Evolutionary conservation across 2,113 vertebrate species (phyloP).

Genomic region (Psettodes erumei): DNA sequence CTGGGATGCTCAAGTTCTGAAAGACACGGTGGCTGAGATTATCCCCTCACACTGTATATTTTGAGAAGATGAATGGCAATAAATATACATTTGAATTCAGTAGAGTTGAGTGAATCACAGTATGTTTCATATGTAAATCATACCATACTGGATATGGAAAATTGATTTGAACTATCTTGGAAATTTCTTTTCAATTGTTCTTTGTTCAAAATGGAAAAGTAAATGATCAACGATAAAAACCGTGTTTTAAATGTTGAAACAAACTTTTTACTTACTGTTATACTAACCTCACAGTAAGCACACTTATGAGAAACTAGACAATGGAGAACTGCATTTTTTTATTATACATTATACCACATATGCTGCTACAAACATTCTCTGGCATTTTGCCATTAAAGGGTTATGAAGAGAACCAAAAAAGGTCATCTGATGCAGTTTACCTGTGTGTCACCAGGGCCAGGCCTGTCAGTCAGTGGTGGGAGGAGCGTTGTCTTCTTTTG

Average conservation of each 20-base stretch:
- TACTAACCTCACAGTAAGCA: neutral
- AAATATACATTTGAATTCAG: neutral
- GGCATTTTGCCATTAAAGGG: neutral
- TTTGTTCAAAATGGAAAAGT: neutral
- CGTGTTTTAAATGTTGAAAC: neutral
- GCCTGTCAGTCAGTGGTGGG: constrained; percentile 63
- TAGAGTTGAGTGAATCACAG: neutral
- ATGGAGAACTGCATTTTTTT: neutral
- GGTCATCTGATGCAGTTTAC: constrained; percentile 16
- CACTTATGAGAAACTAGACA: neutral
- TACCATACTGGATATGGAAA: neutral
- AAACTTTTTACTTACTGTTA: too few species aligned
- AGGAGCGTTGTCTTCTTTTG: constrained; percentile 67
- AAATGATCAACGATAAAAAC: neutral
- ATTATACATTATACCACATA: neutral
- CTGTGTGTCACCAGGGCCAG: constrained; percentile 17
- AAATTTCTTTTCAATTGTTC: neutral
- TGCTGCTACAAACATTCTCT: neutral
- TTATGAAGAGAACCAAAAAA: neutral
- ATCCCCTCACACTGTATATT: neutral
- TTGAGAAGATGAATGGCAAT: neutral
- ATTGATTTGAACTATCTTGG: neutral
- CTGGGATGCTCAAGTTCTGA: constrained; percentile 70
- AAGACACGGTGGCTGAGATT: constrained; percentile 23
- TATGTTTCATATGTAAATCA: neutral